Evolutionary conservation across 2,888 invertebrate genomes (phyloP).

Genomic region (Drosophila meridiana): DNA sequence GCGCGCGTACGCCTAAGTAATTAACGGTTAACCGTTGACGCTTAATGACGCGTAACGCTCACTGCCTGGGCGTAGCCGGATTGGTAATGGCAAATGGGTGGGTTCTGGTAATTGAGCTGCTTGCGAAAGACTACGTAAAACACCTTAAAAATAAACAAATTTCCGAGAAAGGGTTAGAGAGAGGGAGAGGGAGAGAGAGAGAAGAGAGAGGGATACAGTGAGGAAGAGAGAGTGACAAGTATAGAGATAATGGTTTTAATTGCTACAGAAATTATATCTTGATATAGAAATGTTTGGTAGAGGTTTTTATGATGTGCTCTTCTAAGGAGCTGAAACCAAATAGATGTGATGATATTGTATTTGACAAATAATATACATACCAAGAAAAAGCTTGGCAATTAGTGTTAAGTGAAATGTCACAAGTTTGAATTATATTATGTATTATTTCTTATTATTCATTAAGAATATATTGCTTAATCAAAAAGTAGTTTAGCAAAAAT

Average conservation of each 20-base stretch:
- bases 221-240: background rate
- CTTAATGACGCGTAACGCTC: constrained; percentile 68
- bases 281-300: background rate
- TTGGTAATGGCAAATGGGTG: constrained; percentile 40
- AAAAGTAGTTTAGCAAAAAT: no score
- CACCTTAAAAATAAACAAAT: constrained; percentile 17
- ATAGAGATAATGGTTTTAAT: background rate
- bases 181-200: background rate
- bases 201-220: background rate
- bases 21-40: constrained; percentile 66
- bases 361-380: no score
- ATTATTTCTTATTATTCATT: no score
- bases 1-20: constrained; percentile 68
- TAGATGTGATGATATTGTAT: no score
- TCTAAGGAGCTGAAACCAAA: no score
- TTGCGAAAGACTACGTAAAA: background rate
- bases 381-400: no score
- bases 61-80: constrained; percentile 19
- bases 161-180: background rate
- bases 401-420: no score
- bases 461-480: no score
- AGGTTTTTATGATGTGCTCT: no score
- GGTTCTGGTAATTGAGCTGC: constrained; percentile 16
- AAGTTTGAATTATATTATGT: no score
- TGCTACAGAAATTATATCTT: background rate